These are phyloP conservation scores for Eupithecia dodoneata DNA, from an alignment of 2,888 invertebrate species.

Conservation along the genomic window DNA sequence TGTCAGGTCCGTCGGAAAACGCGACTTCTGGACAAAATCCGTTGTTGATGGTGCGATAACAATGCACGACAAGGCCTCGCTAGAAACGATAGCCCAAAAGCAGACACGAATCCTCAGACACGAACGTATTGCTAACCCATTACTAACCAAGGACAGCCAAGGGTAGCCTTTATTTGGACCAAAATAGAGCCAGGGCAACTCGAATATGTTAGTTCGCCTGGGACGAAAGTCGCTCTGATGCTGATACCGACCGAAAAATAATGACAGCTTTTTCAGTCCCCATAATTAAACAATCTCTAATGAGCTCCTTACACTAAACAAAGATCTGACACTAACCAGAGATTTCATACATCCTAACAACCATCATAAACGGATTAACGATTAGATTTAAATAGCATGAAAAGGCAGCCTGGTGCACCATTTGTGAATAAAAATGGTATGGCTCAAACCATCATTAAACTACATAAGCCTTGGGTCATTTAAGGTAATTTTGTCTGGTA, in stretches of 20 bases:
- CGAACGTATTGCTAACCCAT: not conserved
- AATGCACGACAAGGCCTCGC: not conserved
- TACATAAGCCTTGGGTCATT: not conserved
- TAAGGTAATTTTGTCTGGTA: conserved; percentile 21
- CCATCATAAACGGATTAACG: too few species aligned
- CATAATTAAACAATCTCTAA: not conserved
- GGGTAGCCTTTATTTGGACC: not conserved
- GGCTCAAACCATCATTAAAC: not conserved
- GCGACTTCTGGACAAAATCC: not conserved
- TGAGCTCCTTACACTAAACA: too few species aligned
- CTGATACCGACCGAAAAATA: not conserved
- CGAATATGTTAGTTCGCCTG: not conserved
- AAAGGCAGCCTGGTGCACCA: not conserved
- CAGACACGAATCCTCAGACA: not conserved
- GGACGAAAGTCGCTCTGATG: not conserved
- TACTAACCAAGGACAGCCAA: not conserved
- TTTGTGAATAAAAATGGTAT: too few species aligned
- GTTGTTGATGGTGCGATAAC: not conserved
- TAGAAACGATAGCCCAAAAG: not conserved
- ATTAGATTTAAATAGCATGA: not conserved
- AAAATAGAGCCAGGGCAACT: not conserved
- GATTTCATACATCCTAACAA: too few species aligned
- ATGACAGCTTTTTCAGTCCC: not conserved
- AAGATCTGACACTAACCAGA: too few species aligned
- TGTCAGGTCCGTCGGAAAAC: not conserved